phyloP scores from a whole-genome alignment of 1,140 invertebrate species.

The Trichonephila clavipes region DNA sequence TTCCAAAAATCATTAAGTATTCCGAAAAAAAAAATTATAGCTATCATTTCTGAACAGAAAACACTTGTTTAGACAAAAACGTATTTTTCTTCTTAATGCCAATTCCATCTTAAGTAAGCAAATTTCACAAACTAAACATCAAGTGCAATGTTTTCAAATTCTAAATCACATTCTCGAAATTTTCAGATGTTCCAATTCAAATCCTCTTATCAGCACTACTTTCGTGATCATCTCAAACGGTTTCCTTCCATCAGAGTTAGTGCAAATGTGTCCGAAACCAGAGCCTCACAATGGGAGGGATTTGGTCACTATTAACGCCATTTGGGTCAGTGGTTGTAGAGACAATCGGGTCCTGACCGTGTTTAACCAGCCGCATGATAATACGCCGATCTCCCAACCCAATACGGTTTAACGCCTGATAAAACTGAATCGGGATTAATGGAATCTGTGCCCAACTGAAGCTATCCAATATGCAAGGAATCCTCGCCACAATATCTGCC shows the following conservation, averaged over 20 bases:
- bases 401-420: constrained; percentile 72
- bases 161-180: not conserved
- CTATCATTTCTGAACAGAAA: no score
- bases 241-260: not conserved
- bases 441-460: constrained; percentile 5
- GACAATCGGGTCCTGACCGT: constrained; percentile 30
- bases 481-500: constrained; percentile 45
- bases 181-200: not conserved
- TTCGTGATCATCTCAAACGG: not conserved
- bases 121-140: no score
- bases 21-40: no score
- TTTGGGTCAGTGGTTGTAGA: constrained; percentile 18
- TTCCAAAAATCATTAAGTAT: no score
- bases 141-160: no score
- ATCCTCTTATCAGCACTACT: not conserved
- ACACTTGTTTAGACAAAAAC: no score
- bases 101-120: no score
- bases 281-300: not conserved
- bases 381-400: constrained; percentile 26
- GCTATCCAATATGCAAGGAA: constrained; percentile 5
- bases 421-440: constrained; percentile 58
- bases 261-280: not conserved
- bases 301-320: constrained; percentile 46
- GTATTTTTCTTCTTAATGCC: no score
- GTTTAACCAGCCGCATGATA: constrained; percentile 55